These are phyloP conservation scores for Pemphigus obesinymphae DNA, from an alignment of 1,140 invertebrate genomes.

Conservation along the genomic window DNA sequence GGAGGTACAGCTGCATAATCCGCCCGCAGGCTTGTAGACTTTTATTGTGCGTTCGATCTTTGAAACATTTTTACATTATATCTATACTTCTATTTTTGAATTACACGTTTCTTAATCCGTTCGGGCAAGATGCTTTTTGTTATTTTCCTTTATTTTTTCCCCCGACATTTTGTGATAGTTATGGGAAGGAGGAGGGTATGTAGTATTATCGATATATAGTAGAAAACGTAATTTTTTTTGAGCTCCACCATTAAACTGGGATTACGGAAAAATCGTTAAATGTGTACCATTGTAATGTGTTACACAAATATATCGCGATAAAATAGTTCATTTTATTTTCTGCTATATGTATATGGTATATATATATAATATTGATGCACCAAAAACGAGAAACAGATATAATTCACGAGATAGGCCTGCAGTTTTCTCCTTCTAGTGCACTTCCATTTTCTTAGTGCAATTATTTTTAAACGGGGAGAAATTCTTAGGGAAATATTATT, in stretches of 20 bases:
- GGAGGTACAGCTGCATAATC: background rate
- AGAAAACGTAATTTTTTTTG: constrained; percentile 3
- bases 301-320: constrained; percentile 1
- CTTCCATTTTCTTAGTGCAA: no score
- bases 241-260: constrained; percentile 5
- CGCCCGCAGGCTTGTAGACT: constrained; percentile 4
- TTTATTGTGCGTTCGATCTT: no score
- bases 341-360: no score
- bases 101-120: constrained; percentile 10
- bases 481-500: no score
- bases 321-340: background rate
- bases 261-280: constrained; percentile 28
- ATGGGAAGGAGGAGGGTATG: background rate
- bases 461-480: no score
- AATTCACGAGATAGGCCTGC: background rate
- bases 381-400: background rate
- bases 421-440: background rate
- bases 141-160: background rate
- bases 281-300: constrained; percentile 5
- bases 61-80: no score
- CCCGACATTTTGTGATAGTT: background rate
- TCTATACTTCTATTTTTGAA: constrained; percentile 14
- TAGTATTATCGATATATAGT: background rate
- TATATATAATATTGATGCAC: constrained; percentile 2
- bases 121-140: background rate